Evolutionary conservation across 2,113 vertebrate genomes (phyloP), one percentile per base, ranked within the genome.

Genomic region (zebrafish (Danio rerio)): DNA sequence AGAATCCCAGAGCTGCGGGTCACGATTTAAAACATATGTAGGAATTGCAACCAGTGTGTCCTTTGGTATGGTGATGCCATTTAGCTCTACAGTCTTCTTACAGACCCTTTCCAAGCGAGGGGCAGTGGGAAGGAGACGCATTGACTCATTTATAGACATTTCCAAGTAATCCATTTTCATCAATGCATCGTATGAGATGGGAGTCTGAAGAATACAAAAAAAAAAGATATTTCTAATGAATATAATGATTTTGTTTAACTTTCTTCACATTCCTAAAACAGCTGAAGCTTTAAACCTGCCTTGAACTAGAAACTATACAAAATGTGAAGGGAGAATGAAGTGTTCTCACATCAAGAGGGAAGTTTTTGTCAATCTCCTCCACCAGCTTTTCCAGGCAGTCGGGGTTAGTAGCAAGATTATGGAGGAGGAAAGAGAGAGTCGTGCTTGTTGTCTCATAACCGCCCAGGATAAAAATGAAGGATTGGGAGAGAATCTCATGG

Each of bases 111-210:
- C 91, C 15, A 96, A 2, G 16, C 92, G 86, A 0, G 80, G 15
- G 1, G 49, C 82, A 0, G 77, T 13, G 0, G 96, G 94, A 45
- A 89, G 95, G 13, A 97, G 20, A 2, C 93, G 83, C 20, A 96
- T 89, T 5, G 89, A 87, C 87, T 98, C 95, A 0, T 90, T 96
- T 88, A 97, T 84, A 42, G 93, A 94, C 88, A 93, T 92, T 11
- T 98, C 94, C 0, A 98, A 84, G 80, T 96, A 97, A 5, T 96
- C 94, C 94, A 97, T 94, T 80, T 96, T 92, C 59, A 82, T 86
- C 82, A 96, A 4, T 0, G 78, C 1, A 0, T 84, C 88, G n/a
- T 96, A 97, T 0, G 89, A 92, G 21, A 92, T 83, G 9, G 89
- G 6, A 49, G 87, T 87, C 93, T 94, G 9, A 31, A 31, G 31